These are phyloP conservation scores for Nerophis lumbriciformis DNA, from an alignment of 2,113 vertebrate genomes.

Conservation along the genomic window DNA sequence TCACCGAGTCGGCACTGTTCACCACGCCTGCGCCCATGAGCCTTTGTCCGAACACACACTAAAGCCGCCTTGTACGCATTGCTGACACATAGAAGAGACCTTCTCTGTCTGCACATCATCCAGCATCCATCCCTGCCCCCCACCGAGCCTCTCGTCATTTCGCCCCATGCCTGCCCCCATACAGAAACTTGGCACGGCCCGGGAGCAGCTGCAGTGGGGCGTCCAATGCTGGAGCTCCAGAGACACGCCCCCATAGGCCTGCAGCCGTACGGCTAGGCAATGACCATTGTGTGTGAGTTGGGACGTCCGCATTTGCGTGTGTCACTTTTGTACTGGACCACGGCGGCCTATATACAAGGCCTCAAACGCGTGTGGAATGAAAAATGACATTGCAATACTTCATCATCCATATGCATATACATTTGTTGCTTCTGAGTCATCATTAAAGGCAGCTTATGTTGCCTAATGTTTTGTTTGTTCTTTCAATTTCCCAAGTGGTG, in stretches of 20 bases:
- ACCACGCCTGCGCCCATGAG: constrained; percentile 20
- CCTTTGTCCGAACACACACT: constrained; percentile 57
- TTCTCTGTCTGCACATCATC: constrained; percentile 65
- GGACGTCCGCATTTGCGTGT: constrained; percentile 14
- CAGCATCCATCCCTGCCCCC: constrained; percentile 50
- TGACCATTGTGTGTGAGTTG: constrained; percentile 44
- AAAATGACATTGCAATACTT: constrained; percentile 25
- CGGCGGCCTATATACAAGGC: constrained; percentile 38
- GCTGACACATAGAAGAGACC: constrained; percentile 59
- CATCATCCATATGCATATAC: constrained; percentile 22
- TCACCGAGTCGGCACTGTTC: constrained; percentile 23
- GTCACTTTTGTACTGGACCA: constrained; percentile 40
- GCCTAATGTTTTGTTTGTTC: constrained; percentile 54
- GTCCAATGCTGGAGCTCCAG: constrained; percentile 55
- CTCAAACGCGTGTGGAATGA: constrained; percentile 14
- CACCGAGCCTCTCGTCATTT: constrained; percentile 45
- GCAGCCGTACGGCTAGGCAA: constrained; percentile 50
- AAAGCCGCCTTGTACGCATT: constrained; percentile 58
- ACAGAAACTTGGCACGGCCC: constrained; percentile 74
- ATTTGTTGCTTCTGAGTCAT: constrained; percentile 47
- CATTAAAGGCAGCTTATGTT: constrained; percentile 46
- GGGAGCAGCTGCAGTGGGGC: constrained; percentile 71
- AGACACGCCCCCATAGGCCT: constrained; percentile 57
- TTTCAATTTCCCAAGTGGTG: constrained; percentile 60
- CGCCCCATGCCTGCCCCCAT: constrained; percentile 56